These are phyloP conservation scores for Ramphastos sulfuratus DNA, from an alignment of 2,113 vertebrate genomes.

Conservation along the genomic window DNA sequence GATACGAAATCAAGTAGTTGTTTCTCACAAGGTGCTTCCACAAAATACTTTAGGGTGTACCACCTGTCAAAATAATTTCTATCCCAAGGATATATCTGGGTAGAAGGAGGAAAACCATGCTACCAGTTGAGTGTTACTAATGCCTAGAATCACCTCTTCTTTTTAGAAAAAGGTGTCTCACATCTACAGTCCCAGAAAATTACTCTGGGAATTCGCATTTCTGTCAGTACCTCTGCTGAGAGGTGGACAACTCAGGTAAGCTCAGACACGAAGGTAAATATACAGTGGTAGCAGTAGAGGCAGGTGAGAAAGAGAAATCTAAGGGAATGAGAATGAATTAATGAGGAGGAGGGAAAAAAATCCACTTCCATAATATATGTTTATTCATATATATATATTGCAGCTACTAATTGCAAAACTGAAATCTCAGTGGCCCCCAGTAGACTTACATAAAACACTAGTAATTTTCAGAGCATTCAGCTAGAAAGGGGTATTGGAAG, in stretches of 20 bases:
- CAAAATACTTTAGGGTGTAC: neutral
- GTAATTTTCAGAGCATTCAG: slow-evolving; percentile 24
- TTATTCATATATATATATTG: neutral
- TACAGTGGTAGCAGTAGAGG: neutral
- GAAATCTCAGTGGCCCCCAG: slow-evolving; percentile 15
- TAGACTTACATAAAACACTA: slow-evolving; percentile 9
- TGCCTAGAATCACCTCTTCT: neutral
- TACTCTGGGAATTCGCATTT: neutral
- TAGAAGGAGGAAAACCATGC: neutral
- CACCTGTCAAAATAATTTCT: neutral
- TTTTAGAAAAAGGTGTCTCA: neutral
- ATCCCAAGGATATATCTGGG: neutral
- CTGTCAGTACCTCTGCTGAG: neutral
- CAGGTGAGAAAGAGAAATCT: neutral
- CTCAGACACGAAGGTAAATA: accelerated
- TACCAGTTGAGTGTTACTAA: neutral
- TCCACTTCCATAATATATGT: neutral
- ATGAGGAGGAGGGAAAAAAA: neutral
- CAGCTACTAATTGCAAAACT: slow-evolving; percentile 24
- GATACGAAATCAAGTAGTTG: neutral
- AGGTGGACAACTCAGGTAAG: neutral
- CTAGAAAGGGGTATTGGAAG: slow-evolving; percentile 25
- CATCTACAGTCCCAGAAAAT: neutral
- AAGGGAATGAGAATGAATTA: neutral
- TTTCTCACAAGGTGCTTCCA: neutral